These are phyloP conservation scores for Oryzias celebensis DNA, from an alignment of 2,113 vertebrate genomes.

Conservation along the genomic window DNA sequence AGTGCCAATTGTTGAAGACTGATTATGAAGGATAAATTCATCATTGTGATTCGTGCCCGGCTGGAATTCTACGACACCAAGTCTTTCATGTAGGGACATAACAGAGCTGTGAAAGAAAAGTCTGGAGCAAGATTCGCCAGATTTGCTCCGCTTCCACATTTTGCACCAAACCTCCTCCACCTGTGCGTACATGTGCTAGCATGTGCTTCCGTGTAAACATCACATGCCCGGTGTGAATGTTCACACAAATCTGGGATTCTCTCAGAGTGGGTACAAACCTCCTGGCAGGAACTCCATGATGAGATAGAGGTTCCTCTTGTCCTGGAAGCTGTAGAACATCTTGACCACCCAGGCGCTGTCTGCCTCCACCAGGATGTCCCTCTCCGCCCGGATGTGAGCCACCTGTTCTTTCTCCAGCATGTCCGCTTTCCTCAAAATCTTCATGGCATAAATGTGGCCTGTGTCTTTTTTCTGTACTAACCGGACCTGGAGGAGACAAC, in stretches of 20 bases:
- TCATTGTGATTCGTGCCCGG: too few relatives aligned
- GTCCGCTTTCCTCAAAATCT: conserved; percentile 95
- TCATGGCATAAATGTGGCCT: conserved; percentile 99
- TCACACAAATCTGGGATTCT: background rate
- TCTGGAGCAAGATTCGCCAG: too few relatives aligned
- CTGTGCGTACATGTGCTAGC: too few relatives aligned
- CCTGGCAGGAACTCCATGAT: conserved; percentile 99
- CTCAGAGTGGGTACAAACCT: conserved; percentile 71
- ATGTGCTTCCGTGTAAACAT: too few relatives aligned
- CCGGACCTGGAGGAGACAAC: conserved; percentile 81
- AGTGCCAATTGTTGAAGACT: too few relatives aligned
- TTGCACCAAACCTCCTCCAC: too few relatives aligned
- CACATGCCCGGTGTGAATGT: too few relatives aligned
- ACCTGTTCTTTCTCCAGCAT: conserved; percentile 99
- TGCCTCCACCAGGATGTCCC: conserved; percentile 96
- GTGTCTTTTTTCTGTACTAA: conserved; percentile 99
- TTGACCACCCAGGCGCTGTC: conserved; percentile 99
- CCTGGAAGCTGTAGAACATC: conserved; percentile 99
- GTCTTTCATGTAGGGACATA: too few relatives aligned
- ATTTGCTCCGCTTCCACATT: too few relatives aligned
- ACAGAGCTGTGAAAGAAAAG: too few relatives aligned
- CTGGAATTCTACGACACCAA: too few relatives aligned
- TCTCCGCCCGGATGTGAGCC: conserved; percentile 95
- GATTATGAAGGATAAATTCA: too few relatives aligned
- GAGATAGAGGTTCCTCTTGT: conserved; percentile 97